phyloP scores from a whole-genome alignment of 2,888 invertebrate genomes.

The Elegia similella region DNA sequence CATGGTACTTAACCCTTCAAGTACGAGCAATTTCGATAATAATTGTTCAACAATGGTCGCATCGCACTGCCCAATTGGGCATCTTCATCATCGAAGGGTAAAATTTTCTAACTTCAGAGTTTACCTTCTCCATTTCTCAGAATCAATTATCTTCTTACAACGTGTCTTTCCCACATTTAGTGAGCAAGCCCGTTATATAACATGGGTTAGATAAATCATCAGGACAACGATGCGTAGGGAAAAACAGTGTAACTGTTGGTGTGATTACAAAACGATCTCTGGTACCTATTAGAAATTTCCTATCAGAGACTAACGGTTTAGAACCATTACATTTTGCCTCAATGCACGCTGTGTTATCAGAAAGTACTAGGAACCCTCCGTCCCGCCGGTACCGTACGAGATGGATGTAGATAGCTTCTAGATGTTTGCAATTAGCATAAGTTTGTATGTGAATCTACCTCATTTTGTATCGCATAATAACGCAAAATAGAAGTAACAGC shows the following conservation, averaged over 20 bases:
- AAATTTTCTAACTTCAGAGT: neutral
- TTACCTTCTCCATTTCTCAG: neutral
- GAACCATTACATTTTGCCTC: constrained; percentile 49
- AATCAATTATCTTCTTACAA: neutral
- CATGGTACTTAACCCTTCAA: neutral
- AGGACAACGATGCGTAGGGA: constrained; percentile 15
- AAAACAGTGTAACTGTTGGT: constrained; percentile 62
- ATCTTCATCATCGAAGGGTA: too few species aligned
- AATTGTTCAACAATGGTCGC: too few species aligned
- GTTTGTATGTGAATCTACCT: neutral
- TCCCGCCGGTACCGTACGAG: neutral
- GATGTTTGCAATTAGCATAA: constrained; percentile 5
- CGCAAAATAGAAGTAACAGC: too few species aligned
- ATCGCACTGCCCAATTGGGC: too few species aligned
- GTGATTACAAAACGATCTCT: constrained; percentile 51
- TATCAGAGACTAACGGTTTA: constrained; percentile 66
- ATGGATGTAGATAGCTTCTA: neutral
- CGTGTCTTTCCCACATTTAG: constrained; percentile 7
- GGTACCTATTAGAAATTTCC: constrained; percentile 57
- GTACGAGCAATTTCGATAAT: too few species aligned
- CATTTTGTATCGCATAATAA: too few species aligned
- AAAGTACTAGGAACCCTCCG: constrained; percentile 26
- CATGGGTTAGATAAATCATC: constrained; percentile 1
- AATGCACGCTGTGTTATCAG: constrained; percentile 39
- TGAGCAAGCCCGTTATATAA: constrained; percentile 1